Evolutionary conservation across 2,888 invertebrate species (phyloP), one percentile per base, ranked within the genome.

Genomic region (Dryococelus australis): DNA sequence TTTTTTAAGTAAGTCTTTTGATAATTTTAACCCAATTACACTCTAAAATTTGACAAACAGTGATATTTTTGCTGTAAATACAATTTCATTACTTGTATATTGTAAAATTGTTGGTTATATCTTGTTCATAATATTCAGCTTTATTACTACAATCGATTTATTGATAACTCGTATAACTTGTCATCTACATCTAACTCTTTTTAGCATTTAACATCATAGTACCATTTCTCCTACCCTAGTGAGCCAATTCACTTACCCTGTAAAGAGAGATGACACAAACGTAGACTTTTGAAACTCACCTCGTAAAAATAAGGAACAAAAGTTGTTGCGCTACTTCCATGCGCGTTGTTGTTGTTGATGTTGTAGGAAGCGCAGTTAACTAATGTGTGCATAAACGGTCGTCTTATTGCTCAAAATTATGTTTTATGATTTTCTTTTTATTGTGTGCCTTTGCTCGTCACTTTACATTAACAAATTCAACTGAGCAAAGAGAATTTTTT

Each of bases 261-360:
- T 83, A 28, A 83, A 9, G 83, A 83, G 83, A 83, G 83, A 83
- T 83, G 83, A 28, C 28, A 28, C 27, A 83, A 28, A 83, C 28
- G 28, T 83, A 83, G 16, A 83, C 27, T 83, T 83, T 16, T 16
- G 10, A 43, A 83, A 28, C 24, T 28, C n/a, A 13, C 28, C 28
- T 28, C 28, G 20, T 83, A 28, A 28, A 83, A 43, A 9, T 16
- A 27, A 35, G 1, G 9, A 83, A 5, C 5, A 16, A 16, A 83
- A n/a, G 12, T 83, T 10, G 43, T 83, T 28, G 83, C 83, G 3
- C 20, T 20, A 83, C 16, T 83, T 12, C 4, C 8, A 28, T 28
- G 10, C 28, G 28, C 20, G 43, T 83, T 9, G 28, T 28, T 12
- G 10, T 83, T 83, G 43, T 83, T 9, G 28, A 4, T 12, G 10